Percentiles rank a stretch among this genome's conserved stretches.
Evolutionary conservation across 2,113 vertebrate species (phyloP).

Genomic region (Protobothrops mucrosquamatus): DNA sequence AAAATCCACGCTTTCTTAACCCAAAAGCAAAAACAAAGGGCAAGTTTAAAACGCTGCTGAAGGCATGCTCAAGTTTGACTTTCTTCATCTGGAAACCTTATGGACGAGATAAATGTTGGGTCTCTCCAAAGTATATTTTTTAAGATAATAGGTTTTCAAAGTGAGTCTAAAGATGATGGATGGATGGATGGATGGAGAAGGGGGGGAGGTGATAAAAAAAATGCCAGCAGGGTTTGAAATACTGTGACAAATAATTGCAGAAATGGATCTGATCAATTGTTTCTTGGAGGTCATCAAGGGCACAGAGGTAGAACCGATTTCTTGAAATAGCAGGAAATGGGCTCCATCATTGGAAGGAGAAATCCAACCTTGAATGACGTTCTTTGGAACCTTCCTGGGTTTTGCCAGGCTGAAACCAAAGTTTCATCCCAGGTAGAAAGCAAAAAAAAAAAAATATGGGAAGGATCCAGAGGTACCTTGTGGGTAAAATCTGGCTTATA

Average conservation of each 20-base stretch:
- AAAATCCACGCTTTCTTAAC: constrained; percentile 19
- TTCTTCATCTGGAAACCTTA: neutral
- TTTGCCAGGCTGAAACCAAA: neutral
- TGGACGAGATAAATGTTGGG: neutral
- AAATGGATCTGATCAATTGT: neutral
- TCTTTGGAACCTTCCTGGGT: neutral
- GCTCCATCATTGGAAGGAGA: neutral
- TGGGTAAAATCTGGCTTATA: neutral
- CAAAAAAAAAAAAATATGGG: neutral
- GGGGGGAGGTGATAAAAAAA: neutral
- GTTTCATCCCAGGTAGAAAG: neutral
- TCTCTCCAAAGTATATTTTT: neutral
- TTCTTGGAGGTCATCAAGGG: neutral
- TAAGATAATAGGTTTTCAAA: neutral
- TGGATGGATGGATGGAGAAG: neutral
- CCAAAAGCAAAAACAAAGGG: constrained; percentile 51
- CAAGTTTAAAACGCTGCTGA: neutral
- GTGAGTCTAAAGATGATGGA: neutral
- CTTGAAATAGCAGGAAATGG: neutral
- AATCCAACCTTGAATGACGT: neutral
- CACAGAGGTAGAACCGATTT: neutral
- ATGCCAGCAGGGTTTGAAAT: neutral
- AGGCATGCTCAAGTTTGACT: constrained; percentile 40
- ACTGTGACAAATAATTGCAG: neutral
- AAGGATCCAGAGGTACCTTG: neutral